Conservation (phyloP, 1,140 invertebrate species). For the Pararge aegeria region DNA sequence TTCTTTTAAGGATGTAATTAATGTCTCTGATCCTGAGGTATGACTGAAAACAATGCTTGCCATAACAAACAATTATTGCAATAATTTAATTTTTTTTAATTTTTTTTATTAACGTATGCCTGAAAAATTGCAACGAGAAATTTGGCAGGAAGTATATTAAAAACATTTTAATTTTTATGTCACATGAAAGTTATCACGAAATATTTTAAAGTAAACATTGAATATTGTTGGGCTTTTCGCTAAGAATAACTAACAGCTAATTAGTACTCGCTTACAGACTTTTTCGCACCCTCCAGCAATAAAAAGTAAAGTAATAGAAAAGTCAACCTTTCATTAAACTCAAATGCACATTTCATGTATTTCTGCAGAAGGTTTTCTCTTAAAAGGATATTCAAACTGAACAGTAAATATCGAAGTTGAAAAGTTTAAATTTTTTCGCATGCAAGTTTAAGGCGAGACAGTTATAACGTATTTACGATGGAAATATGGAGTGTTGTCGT, state of each 20-base stretch:
- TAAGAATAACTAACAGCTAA: background rate
- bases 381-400: constrained; percentile 13
- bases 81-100: too few relatives aligned
- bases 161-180: too few relatives aligned
- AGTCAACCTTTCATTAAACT: background rate
- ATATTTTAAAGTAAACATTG: too few relatives aligned
- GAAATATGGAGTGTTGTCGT: constrained; percentile 31
- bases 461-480: constrained; percentile 29
- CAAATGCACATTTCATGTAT: constrained; percentile 5
- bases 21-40: too few relatives aligned
- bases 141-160: too few relatives aligned
- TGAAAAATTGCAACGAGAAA: too few relatives aligned
- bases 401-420: constrained; percentile 20
- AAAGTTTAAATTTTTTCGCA: constrained; percentile 20
- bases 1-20: too few relatives aligned
- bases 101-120: too few relatives aligned
- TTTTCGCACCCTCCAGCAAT: background rate
- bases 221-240: too few relatives aligned
- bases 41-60: too few relatives aligned
- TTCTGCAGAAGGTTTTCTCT: constrained; percentile 4
- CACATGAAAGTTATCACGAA: too few relatives aligned
- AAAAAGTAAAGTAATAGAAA: background rate
- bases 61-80: too few relatives aligned
- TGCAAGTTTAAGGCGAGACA: constrained; percentile 20
- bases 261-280: background rate